Base-by-base conservation (phyloP, 2,888 invertebrate genomes). In the Stenolophus ochropezus region DNA sequence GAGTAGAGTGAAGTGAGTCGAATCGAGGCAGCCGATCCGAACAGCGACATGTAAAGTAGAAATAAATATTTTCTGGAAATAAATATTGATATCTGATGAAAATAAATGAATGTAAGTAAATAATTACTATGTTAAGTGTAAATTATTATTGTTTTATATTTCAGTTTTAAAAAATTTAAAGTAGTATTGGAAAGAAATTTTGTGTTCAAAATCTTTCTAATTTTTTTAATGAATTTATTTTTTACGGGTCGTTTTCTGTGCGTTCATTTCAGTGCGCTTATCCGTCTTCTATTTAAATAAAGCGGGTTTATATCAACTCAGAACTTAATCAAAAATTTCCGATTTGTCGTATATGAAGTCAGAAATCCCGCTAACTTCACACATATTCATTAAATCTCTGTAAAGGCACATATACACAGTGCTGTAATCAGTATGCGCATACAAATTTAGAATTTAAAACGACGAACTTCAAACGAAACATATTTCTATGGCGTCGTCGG, bases 381-480 rank as follows among this genome's bases (percentile, higher is more conserved):
- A 69, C 65, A 69, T 69, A 69, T 33, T 69, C 65, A 69, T 69
- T 69, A 69, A 69, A 69, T 69, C 65, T 8, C 65, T 18, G 61
- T 69, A 69, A 69, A 18, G 65, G 33, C 65, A 69, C 65, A 69
- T 33, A 69, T 8, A 65, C 61, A 65, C 61, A 27, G 18, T 27
- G 27, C 18, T 69, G 65, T 49, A 78, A 78, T 78, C 58, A 78
- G 42, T 78, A 78, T 78, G 78, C 78, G 78, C 78, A 78, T 78
- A 78, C 78, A 78, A 65, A 78, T 78, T 78, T 65, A 42, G 78
- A 78, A 78, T 78, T 78, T 78, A 78, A 78, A 78, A 78, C 33
- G 78, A 65, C 11, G 65, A 47, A 56, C 58, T 47, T 78, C 65
- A 61, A 78, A 78, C 61, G 65, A 65, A 78, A 65, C 56, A 20